Percentiles rank a stretch among this genome's conserved stretches.
Evolutionary conservation across 2,113 vertebrate genomes (phyloP).

Genomic region (Pollachius pollachius): DNA sequence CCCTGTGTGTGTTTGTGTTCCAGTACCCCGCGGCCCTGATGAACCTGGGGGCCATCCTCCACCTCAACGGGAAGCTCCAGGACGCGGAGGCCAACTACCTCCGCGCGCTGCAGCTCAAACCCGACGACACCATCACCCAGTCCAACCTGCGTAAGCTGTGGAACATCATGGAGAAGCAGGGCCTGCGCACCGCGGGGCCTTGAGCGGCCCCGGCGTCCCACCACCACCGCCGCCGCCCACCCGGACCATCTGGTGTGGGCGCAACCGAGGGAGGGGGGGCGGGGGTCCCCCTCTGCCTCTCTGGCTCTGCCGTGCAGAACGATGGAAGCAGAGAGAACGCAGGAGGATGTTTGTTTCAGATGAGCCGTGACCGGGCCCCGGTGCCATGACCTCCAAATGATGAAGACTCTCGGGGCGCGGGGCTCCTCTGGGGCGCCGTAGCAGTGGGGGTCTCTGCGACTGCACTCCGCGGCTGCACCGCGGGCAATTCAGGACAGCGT

Average conservation of each 20-base stretch:
- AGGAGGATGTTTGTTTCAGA: slow-evolving; percentile 46
- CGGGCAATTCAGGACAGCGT: neutral
- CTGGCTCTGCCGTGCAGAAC: slow-evolving; percentile 19
- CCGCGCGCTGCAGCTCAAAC: slow-evolving; percentile 91
- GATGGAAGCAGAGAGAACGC: slow-evolving; percentile 22
- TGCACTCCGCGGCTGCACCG: too few species aligned
- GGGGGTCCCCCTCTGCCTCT: slow-evolving; percentile 5
- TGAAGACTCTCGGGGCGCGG: too few species aligned
- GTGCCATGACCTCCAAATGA: neutral
- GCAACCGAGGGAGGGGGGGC: neutral
- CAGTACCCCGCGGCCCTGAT: slow-evolving; percentile 97
- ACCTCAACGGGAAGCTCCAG: slow-evolving; percentile 92
- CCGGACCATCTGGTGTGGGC: neutral
- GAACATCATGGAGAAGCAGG: slow-evolving; percentile 99
- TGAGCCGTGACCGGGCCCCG: slow-evolving; percentile 9
- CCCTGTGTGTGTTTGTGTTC: slow-evolving; percentile 21
- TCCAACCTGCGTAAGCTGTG: slow-evolving; percentile 97
- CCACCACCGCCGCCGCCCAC: slow-evolving; percentile 28
- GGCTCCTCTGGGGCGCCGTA: too few species aligned
- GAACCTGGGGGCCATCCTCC: slow-evolving; percentile 98
- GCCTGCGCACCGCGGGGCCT: slow-evolving; percentile 86
- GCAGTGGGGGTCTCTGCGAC: neutral
- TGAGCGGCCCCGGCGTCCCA: slow-evolving; percentile 62
- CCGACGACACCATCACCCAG: slow-evolving; percentile 94
- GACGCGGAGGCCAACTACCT: slow-evolving; percentile 97